These are phyloP conservation scores for Hippopotamyrus pictus DNA, from an alignment of 2,797 vertebrate species.

Conservation along the genomic window DNA sequence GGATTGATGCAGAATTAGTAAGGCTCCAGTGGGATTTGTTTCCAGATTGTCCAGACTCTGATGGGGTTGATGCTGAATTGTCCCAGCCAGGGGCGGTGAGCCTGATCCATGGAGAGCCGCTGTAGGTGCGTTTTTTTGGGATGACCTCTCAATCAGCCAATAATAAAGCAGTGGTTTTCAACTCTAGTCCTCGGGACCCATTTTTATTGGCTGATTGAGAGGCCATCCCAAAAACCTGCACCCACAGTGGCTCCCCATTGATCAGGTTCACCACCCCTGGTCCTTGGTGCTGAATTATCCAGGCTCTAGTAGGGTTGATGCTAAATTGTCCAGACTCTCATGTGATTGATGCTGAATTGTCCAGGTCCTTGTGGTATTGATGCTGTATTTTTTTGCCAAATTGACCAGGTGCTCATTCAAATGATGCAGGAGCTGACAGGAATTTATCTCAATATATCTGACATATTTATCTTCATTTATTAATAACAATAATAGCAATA, in stretches of 20 bases:
- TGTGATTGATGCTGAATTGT: neutral
- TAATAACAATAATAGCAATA: neutral
- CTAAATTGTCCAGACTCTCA: neutral
- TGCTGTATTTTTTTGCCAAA: neutral
- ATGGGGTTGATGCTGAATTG: neutral
- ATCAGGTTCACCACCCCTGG: neutral
- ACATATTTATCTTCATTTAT: neutral
- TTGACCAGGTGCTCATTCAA: neutral
- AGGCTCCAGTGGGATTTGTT: neutral
- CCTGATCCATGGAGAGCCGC: neutral
- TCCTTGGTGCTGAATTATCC: neutral
- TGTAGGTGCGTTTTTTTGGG: no score
- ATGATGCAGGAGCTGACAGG: neutral
- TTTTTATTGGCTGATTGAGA: neutral
- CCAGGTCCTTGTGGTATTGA: neutral
- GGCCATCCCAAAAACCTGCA: neutral
- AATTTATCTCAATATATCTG: neutral
- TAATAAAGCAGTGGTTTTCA: neutral
- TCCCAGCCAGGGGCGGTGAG: neutral
- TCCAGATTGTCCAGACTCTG: neutral
- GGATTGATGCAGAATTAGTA: neutral
- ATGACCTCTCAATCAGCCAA: neutral
- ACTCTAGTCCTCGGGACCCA: neutral
- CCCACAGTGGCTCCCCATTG: neutral
- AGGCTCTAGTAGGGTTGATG: neutral